Base-by-base conservation (phyloP, 2,797 vertebrate genomes). In the Rousettus madagascariensis region DNA sequence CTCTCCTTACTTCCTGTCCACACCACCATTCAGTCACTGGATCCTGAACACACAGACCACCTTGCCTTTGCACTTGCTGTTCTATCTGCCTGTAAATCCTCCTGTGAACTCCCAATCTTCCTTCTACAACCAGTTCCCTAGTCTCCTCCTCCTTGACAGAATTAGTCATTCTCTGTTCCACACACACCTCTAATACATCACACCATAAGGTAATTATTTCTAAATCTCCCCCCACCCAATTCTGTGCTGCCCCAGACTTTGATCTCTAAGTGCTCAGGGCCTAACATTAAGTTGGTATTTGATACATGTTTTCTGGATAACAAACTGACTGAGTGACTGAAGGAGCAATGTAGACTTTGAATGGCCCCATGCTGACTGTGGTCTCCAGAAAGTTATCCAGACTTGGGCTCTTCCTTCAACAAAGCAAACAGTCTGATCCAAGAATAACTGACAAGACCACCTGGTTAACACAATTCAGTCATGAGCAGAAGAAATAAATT, bases 131-230 rank as follows among this genome's bases (percentile, higher is more conserved):
- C 78, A 75, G n/a, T 92, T 90, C 28, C 66, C 75, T 46, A n/a
- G 36, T 36, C 41, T 66, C 10, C 86, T 96, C 30, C 90, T 92
- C 41, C 59, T 78, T 24, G 36, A 86, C 17, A 72, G 74, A 77
- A 94, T 89, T 55, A 91, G 93, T 95, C 87, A 95, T 46, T 86
- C 83, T 65, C 68, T 74, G 72, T 66, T 77, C 84, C n/a, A 33
- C n/a, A 72, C 63, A 89, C 41, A 77, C 75, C 86, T 91, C 95
- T 94, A 12, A 57, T 65, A 75, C 24, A 96, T 83, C 86, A 96
- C 61, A 43, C 36, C 46, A 20, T 84, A 83, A 36, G 36, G 65
- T 88, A 92, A 93, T 95, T 95, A 92, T 96, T 95, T 95, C 89
- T 51, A 63, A 63, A 95, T 95, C 74, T 61, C 20, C 68, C 61